A percentile compares a stretch with the other conserved stretches of the same genome.
phyloP scores from a whole-genome alignment of 2,797 vertebrate species.

The Chromis chromis region DNA sequence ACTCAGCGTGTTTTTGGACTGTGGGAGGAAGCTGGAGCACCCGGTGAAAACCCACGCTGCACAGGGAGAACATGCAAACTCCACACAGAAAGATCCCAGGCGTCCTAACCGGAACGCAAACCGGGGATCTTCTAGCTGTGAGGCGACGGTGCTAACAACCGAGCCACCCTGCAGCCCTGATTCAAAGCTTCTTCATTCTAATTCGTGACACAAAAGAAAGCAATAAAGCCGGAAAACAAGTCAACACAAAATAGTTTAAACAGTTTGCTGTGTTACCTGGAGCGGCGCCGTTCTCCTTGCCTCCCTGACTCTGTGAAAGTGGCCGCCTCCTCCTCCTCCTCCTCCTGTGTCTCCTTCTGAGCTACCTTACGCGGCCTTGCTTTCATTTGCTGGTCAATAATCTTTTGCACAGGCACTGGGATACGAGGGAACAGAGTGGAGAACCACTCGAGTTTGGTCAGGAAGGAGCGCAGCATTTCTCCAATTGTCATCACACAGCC shows the following conservation, averaged over 20 bases:
- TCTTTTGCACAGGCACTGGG: conserved; percentile 98
- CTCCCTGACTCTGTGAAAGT: conserved; percentile 84
- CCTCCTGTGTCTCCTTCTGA: conserved; percentile 88
- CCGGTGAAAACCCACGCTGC: too few species aligned
- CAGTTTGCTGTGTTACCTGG: conserved; percentile 83
- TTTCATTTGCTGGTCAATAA: conserved; percentile 97
- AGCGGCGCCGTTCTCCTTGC: conserved; percentile 89
- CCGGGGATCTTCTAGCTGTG: too few species aligned
- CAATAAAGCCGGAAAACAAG: neutral
- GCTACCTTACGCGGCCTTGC: conserved; percentile 92
- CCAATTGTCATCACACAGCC: conserved; percentile 98
- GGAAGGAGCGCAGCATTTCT: conserved; percentile 98
- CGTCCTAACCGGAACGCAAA: too few species aligned
- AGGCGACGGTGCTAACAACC: too few species aligned
- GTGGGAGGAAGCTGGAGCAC: too few species aligned
- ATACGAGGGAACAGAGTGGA: conserved; percentile 98
- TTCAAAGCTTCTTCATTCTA: neutral
- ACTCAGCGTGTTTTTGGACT: too few species aligned
- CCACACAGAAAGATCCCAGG: too few species aligned
- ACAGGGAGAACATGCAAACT: too few species aligned
- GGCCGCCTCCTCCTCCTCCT: conserved; percentile 83
- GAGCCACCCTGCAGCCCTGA: too few species aligned
- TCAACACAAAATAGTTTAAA: neutral
- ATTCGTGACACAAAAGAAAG: neutral
- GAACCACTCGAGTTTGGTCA: conserved; percentile 99